phyloP scores from a whole-genome alignment of 2,113 vertebrate genomes.

The Oreochromis spilurus region DNA sequence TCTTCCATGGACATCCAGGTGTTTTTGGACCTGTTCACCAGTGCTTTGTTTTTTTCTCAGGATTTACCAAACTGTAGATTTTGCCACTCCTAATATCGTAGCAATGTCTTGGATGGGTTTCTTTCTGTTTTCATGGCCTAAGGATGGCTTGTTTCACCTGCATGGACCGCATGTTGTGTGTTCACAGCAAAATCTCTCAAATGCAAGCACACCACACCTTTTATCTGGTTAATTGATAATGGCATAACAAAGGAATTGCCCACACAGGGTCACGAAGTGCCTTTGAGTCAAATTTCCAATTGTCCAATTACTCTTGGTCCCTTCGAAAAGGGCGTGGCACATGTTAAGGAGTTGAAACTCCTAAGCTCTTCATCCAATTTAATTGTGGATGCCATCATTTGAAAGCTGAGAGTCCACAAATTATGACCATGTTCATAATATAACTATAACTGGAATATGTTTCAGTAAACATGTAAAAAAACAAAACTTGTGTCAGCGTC shows the following conservation, averaged over 20 bases:
- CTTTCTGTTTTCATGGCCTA: no score
- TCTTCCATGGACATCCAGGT: neutral
- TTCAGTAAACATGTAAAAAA: no score
- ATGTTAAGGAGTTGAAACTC: no score
- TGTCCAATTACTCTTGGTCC: no score
- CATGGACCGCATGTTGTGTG: neutral
- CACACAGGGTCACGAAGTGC: neutral
- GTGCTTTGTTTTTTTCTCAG: neutral
- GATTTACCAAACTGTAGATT: neutral
- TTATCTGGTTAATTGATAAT: neutral
- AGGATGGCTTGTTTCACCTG: neutral
- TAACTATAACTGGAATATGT: no score
- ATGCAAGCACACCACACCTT: neutral
- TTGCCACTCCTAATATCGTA: neutral
- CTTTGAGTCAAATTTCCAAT: no score
- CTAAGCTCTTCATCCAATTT: no score
- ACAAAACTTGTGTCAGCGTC: no score
- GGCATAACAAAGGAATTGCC: neutral
- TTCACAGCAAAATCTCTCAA: neutral
- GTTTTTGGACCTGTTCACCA: neutral
- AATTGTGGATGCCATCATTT: no score
- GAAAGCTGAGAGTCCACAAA: no score
- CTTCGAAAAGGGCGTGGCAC: no score
- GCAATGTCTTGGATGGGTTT: neutral
- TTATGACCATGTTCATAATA: no score